phyloP scores from a whole-genome alignment of 2,888 invertebrate species.

The Protophormia terraenovae region DNA sequence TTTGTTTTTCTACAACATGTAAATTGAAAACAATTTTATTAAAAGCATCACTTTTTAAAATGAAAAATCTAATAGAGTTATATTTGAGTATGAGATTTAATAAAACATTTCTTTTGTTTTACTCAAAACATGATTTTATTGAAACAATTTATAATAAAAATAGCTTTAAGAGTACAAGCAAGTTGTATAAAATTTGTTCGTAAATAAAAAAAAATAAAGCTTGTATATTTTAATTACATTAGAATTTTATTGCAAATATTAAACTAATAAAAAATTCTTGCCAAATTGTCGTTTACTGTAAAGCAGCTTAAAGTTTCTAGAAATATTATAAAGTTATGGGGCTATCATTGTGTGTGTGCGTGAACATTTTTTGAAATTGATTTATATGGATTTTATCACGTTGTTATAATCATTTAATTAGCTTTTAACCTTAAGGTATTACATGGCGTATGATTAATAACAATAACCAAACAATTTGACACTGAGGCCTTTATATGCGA shows the following conservation, averaged over 20 bases:
- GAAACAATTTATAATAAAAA: background rate
- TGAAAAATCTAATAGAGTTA: background rate
- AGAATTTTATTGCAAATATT: background rate
- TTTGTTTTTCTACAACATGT: background rate
- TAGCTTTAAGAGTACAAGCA: background rate
- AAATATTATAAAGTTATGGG: background rate
- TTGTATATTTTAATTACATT: background rate
- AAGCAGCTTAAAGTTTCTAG: background rate
- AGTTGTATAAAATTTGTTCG: too few relatives aligned
- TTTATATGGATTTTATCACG: slow-evolving; percentile 10
- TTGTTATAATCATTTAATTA: slow-evolving; percentile 17
- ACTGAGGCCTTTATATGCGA: too few relatives aligned
- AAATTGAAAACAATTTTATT: slow-evolving; percentile 15
- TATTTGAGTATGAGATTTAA: background rate
- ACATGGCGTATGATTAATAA: background rate
- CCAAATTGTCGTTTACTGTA: background rate
- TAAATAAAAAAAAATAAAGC: background rate
- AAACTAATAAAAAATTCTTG: too few relatives aligned
- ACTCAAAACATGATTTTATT: background rate
- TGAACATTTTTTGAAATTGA: background rate
- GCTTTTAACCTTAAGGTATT: background rate
- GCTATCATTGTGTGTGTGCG: background rate
- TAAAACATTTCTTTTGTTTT: background rate
- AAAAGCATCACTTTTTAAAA: background rate
- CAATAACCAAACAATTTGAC: background rate